Percentiles rank a stretch among this genome's conserved stretches.
Conservation (phyloP, 2,113 vertebrate genomes). For the Oncorhynchus nerka region DNA sequence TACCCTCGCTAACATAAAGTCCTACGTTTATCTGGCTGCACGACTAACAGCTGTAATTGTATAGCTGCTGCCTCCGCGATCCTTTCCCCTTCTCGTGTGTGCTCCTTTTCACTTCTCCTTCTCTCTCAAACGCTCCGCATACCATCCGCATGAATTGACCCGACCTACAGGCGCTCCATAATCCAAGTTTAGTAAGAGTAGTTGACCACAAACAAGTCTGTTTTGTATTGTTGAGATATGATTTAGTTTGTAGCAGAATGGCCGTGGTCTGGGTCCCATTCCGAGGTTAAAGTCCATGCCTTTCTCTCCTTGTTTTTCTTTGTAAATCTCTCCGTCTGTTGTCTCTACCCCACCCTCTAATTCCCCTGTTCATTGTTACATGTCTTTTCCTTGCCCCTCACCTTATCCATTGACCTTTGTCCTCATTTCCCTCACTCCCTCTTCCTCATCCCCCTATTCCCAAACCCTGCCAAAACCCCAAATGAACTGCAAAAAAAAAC, state of each 20-base stretch:
- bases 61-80: slow-evolving; percentile 20
- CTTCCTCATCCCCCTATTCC: background rate
- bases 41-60: background rate
- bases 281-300: slow-evolving; percentile 18
- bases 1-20: background rate
- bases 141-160: slow-evolving; percentile 44
- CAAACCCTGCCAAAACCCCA: background rate
- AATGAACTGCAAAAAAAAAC: slow-evolving; percentile 12
- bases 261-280: background rate
- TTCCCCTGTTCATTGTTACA: background rate
- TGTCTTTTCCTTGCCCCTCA: background rate
- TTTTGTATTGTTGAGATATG: background rate
- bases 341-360: slow-evolving; percentile 7
- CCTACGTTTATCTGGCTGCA: slow-evolving; percentile 27
- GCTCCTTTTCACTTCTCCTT: background rate
- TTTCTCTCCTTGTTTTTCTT: slow-evolving; percentile 23
- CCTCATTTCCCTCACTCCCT: background rate
- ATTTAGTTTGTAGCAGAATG: background rate
- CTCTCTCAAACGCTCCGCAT: background rate
- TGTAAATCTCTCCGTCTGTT: slow-evolving; percentile 42
- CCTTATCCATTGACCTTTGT: slow-evolving; percentile 9
- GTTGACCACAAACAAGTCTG: background rate
- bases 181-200: background rate
- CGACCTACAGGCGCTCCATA: background rate
- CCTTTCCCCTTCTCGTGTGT: slow-evolving; percentile 18